A percentile compares a stretch with the other conserved stretches of the same genome.
Evolutionary conservation across 2,113 vertebrate genomes (phyloP).

Genomic region (Ictalurus furcatus): DNA sequence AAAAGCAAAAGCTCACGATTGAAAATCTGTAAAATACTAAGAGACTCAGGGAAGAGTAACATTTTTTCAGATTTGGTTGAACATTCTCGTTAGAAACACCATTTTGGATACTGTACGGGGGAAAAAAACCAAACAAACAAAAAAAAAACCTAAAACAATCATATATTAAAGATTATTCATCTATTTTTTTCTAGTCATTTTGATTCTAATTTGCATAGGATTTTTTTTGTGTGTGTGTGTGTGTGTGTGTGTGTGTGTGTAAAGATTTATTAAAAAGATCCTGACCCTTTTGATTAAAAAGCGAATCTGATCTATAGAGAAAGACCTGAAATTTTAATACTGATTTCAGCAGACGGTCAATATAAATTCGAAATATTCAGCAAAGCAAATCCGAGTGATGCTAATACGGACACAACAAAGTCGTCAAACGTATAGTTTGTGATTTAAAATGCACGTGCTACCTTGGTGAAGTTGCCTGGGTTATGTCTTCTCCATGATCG

Average conservation of each 20-base stretch:
- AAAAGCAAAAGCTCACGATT: background rate
- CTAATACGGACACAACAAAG: background rate
- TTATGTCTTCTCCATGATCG: background rate
- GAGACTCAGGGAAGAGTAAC: conserved; percentile 1
- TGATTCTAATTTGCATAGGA: conserved; percentile 52
- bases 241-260: background rate
- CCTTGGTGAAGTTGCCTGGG: background rate
- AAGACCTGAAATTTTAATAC: conserved; percentile 28
- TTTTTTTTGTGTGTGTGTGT: background rate
- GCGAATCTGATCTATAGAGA: background rate
- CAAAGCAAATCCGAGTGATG: background rate
- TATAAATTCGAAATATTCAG: background rate
- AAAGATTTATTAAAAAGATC: conserved; percentile 23
- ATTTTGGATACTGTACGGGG: background rate
- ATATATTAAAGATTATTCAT: conserved; percentile 14
- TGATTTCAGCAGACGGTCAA: conserved; percentile 4
- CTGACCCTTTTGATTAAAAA: conserved; percentile 26
- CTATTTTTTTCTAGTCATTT: conserved; percentile 13
- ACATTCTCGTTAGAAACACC: background rate
- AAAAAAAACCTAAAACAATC: background rate
- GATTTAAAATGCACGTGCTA: conserved; percentile 18
- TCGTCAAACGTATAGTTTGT: background rate
- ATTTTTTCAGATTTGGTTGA: conserved; percentile 20
- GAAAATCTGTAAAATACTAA: background rate
- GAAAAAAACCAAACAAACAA: background rate